Evolutionary conservation across 2,797 vertebrate species (phyloP).

Genomic region (Urophycis tenuis): DNA sequence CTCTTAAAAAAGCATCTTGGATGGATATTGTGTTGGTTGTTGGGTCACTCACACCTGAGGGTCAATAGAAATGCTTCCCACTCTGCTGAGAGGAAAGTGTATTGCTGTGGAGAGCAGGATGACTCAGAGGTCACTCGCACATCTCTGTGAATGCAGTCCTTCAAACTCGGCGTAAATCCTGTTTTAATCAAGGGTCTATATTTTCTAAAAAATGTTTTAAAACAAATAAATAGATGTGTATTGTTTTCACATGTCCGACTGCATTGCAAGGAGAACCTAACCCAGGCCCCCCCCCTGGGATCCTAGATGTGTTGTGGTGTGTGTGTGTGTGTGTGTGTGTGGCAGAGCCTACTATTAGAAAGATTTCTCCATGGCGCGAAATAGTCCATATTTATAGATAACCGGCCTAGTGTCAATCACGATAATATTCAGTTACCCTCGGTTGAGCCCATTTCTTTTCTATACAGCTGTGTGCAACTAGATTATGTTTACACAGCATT

Average conservation of each 20-base stretch:
- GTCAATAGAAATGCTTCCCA: conserved; percentile 17
- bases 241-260: neutral
- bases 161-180: conserved; percentile 24
- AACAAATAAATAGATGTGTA: conserved; percentile 24
- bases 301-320: conserved; percentile 20
- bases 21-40: neutral
- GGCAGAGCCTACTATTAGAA: neutral
- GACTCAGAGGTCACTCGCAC: conserved; percentile 27
- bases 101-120: conserved; percentile 27
- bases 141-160: conserved; percentile 26
- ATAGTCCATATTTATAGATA: conserved; percentile 31
- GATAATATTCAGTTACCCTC: conserved; percentile 20
- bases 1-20: neutral
- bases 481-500: neutral
- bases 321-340: conserved; percentile 1
- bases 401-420: conserved; percentile 30
- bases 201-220: conserved; percentile 13
- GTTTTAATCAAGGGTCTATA: conserved; percentile 5
- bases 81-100: conserved; percentile 17
- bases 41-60: conserved; percentile 24
- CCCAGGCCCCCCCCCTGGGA: conserved; percentile 12
- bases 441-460: conserved; percentile 4
- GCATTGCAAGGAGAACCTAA: neutral
- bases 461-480: conserved; percentile 5
- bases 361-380: conserved; percentile 16